Evolutionary conservation across 1,140 invertebrate species (phyloP).

Genomic region (Pogonus chalceus): DNA sequence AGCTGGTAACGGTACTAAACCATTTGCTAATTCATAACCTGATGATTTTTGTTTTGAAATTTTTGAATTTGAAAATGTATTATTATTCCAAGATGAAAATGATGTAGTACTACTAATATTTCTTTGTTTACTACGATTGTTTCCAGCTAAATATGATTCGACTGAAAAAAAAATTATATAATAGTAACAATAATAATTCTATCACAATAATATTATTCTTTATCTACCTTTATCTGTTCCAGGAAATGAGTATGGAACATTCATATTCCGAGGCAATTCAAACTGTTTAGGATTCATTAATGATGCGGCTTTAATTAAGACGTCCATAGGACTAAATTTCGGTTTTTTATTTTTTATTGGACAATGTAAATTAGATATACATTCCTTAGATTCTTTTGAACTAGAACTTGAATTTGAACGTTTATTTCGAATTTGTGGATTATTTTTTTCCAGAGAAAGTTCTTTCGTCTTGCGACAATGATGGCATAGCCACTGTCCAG

Average conservation of each 20-base stretch:
- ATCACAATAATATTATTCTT: too few species aligned
- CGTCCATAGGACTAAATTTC: constrained; percentile 54
- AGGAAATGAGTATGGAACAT: constrained; percentile 67
- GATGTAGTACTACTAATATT: too few species aligned
- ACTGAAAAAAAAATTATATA: too few species aligned
- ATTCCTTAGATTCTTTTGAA: too few species aligned
- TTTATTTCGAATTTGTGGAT: constrained; percentile 17
- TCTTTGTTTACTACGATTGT: too few species aligned
- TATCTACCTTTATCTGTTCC: constrained; percentile 67
- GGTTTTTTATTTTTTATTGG: constrained; percentile 35
- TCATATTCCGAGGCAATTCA: constrained; percentile 70
- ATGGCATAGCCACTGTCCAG: constrained; percentile 83
- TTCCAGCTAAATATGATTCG: too few species aligned
- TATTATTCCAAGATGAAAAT: too few species aligned
- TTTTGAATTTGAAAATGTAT: too few species aligned
- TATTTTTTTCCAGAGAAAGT: background rate
- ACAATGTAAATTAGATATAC: constrained; percentile 5
- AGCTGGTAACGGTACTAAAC: constrained; percentile 48
- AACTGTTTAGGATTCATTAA: constrained; percentile 82
- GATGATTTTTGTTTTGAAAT: too few species aligned
- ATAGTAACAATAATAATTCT: too few species aligned
- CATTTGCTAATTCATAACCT: background rate
- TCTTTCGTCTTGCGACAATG: constrained; percentile 48
- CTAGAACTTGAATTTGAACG: constrained; percentile 15
- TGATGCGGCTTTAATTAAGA: constrained; percentile 68